phyloP scores from a whole-genome alignment of 92 coral and sea anemone genomes.

The Porites cylindrica region DNA sequence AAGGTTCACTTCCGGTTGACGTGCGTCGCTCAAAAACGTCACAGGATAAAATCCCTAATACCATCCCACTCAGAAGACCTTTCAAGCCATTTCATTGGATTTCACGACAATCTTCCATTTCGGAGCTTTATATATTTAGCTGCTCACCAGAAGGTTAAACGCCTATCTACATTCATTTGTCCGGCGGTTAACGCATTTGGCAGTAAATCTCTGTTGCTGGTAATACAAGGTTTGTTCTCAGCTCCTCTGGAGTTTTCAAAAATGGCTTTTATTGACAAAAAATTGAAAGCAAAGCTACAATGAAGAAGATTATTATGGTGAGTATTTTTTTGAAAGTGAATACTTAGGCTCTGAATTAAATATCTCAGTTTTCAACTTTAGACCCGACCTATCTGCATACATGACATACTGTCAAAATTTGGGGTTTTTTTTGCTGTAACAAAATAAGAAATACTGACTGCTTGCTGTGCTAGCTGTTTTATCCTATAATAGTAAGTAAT shows the following conservation, averaged over 20 bases:
- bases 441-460: background rate
- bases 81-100: background rate
- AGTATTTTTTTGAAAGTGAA: too few species aligned
- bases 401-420: too few species aligned
- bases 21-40: background rate
- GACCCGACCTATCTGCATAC: too few species aligned
- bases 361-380: too few species aligned
- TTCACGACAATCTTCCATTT: background rate
- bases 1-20: too few species aligned
- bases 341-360: too few species aligned
- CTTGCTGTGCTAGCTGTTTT: background rate
- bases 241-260: background rate
- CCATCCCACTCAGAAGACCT: background rate
- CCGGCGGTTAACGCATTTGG: background rate
- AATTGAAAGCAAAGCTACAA: background rate
- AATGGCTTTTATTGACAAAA: background rate
- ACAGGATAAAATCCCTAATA: background rate
- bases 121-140: background rate
- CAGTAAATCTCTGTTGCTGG: background rate
- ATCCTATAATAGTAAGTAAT: background rate
- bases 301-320: background rate
- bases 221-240: slow-evolving; percentile 8
- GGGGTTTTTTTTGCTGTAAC: too few species aligned
- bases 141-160: background rate
- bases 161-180: background rate